Conservation (phyloP, 1,140 invertebrate species). For the Tetragonula clypearis region DNA sequence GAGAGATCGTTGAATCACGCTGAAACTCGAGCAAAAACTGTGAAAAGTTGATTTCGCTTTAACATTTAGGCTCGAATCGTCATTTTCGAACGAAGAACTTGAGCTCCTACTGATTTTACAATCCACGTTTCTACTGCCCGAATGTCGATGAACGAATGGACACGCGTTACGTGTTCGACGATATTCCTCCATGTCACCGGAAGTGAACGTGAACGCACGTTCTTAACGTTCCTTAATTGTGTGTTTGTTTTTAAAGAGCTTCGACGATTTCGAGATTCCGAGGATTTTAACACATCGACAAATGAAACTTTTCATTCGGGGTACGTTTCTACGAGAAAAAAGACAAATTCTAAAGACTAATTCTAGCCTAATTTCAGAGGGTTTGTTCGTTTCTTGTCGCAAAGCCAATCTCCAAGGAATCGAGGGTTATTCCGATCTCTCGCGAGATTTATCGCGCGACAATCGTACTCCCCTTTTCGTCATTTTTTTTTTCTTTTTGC, state of each 20-base stretch:
- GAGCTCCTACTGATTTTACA: neutral
- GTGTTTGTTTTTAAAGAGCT: neutral
- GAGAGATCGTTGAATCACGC: conserved; percentile 19
- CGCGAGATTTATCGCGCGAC: conserved; percentile 32
- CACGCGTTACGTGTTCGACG: neutral
- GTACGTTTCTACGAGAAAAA: too few relatives aligned
- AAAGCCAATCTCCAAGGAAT: conserved; percentile 37
- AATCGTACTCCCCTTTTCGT: neutral
- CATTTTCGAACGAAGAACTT: neutral
- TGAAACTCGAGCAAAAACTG: neutral
- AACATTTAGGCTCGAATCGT: neutral
- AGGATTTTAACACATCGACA: too few relatives aligned
- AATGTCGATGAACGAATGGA: neutral
- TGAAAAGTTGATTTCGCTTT: neutral
- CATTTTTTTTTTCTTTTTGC: conserved; percentile 68
- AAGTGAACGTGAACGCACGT: neutral
- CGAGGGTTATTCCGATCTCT: neutral
- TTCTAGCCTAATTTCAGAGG: too few relatives aligned
- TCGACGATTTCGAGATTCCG: neutral
- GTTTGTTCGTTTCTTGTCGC: neutral
- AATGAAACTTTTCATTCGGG: too few relatives aligned
- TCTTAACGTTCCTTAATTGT: neutral
- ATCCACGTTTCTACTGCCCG: neutral
- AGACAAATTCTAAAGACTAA: too few relatives aligned
- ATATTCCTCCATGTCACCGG: neutral